Conservation (phyloP, 2,113 vertebrate species). For the Cercocebus atys region DNA sequence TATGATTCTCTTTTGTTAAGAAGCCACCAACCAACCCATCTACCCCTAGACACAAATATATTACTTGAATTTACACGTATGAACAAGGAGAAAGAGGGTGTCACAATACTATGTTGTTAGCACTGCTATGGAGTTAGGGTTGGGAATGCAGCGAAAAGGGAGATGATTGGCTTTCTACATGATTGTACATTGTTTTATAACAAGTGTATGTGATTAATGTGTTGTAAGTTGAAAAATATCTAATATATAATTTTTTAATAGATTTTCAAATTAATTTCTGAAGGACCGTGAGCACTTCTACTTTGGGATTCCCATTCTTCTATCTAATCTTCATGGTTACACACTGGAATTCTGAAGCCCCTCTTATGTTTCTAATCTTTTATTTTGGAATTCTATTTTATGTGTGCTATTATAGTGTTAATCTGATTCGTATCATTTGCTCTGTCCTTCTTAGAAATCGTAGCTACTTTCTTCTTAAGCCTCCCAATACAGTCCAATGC, state of each 20-base stretch:
- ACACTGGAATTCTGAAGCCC: background rate
- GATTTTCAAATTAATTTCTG: background rate
- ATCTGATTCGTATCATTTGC: background rate
- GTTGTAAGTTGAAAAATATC: constrained; percentile 1
- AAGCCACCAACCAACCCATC: background rate
- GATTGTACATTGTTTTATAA: background rate
- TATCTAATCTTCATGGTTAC: background rate
- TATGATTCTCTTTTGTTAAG: background rate
- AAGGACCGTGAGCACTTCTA: background rate
- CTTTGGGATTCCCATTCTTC: constrained; percentile 19
- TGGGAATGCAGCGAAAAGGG: background rate
- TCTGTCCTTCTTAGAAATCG: background rate
- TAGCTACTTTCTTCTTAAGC: background rate
- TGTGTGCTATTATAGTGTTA: background rate
- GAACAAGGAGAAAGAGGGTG: background rate
- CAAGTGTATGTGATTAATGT: background rate
- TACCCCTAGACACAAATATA: background rate
- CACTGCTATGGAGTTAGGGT: background rate
- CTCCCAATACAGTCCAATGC: background rate
- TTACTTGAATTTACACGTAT: background rate
- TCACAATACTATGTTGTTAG: background rate
- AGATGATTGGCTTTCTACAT: background rate
- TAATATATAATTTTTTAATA: background rate
- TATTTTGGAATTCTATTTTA: constrained; percentile 2
- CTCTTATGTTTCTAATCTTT: background rate